A percentile compares a stretch with the other conserved stretches of the same genome.
phyloP scores from a whole-genome alignment of 2,888 invertebrate genomes.

The Lycia hirtaria region DNA sequence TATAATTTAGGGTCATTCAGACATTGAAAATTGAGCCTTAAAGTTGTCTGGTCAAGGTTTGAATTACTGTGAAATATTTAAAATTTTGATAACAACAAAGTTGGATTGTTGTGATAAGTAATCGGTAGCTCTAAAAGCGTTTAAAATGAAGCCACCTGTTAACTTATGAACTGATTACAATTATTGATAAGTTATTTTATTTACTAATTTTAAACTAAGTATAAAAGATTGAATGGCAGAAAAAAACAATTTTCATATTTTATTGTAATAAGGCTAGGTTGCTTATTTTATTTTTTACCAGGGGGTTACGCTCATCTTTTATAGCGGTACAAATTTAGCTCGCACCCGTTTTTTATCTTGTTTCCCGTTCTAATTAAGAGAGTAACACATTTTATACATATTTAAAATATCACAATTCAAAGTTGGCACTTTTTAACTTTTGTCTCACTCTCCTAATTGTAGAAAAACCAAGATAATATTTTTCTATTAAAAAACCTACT shows the following conservation, averaged over 20 bases:
- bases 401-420: too few species aligned
- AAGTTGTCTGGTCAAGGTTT: conserved; percentile 30
- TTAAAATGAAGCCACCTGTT: conserved; percentile 68
- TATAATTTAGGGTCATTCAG: conserved; percentile 52
- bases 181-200: conserved; percentile 31
- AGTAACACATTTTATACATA: too few species aligned
- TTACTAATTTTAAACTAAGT: conserved; percentile 1
- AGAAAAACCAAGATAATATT: too few species aligned
- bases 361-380: too few species aligned
- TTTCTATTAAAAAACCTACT: too few species aligned
- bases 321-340: too few species aligned
- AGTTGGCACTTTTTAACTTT: too few species aligned
- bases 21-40: conserved; percentile 50
- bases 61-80: conserved; percentile 41
- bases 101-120: conserved; percentile 73
- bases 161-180: conserved; percentile 53
- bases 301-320: too few species aligned
- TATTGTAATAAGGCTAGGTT: too few species aligned
- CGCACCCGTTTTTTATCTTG: too few species aligned
- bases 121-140: conserved; percentile 70
- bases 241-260: neutral
- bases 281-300: too few species aligned
- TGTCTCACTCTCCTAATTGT: too few species aligned
- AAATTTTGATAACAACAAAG: conserved; percentile 65
- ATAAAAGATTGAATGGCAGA: neutral